Evolutionary conservation across 1,140 invertebrate genomes (phyloP).

Genomic region (Meloidogyne hapla): DNA sequence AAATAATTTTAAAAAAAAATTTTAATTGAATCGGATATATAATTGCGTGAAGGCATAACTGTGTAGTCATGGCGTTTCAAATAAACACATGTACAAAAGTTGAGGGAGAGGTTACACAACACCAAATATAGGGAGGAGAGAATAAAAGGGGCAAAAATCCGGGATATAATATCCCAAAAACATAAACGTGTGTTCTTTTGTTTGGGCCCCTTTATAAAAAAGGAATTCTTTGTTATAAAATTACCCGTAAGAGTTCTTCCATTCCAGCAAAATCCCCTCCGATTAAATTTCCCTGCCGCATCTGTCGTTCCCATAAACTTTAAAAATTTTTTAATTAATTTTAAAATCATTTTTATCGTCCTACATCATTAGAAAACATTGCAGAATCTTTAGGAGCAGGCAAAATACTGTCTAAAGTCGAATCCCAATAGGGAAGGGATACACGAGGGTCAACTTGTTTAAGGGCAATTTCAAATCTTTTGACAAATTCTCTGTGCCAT

Average conservation of each 20-base stretch:
- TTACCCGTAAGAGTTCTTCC: constrained; percentile 44
- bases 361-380: constrained; percentile 61
- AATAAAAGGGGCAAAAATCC: too few species aligned
- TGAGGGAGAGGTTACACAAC: too few species aligned
- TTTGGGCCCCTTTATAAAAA: too few species aligned
- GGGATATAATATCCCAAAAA: too few species aligned
- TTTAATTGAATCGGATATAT: too few species aligned
- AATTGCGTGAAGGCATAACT: too few species aligned
- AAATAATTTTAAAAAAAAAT: too few species aligned
- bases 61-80: too few species aligned
- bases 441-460: constrained; percentile 51
- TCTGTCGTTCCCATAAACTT: constrained; percentile 58
- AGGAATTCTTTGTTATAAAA: too few species aligned
- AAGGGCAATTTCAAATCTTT: constrained; percentile 36
- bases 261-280: constrained; percentile 39
- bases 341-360: not conserved
- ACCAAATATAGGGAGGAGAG: too few species aligned
- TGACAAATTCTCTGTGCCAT: constrained; percentile 38
- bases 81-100: too few species aligned
- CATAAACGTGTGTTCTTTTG: too few species aligned
- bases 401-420: constrained; percentile 62
- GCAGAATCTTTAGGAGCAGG: constrained; percentile 60
- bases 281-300: constrained; percentile 46
- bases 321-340: not conserved
- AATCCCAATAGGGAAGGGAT: constrained; percentile 66